A percentile compares a stretch with the other conserved stretches of the same genome.
phyloP scores from a whole-genome alignment of 2,888 invertebrate species.

The Latheticus oryzae region DNA sequence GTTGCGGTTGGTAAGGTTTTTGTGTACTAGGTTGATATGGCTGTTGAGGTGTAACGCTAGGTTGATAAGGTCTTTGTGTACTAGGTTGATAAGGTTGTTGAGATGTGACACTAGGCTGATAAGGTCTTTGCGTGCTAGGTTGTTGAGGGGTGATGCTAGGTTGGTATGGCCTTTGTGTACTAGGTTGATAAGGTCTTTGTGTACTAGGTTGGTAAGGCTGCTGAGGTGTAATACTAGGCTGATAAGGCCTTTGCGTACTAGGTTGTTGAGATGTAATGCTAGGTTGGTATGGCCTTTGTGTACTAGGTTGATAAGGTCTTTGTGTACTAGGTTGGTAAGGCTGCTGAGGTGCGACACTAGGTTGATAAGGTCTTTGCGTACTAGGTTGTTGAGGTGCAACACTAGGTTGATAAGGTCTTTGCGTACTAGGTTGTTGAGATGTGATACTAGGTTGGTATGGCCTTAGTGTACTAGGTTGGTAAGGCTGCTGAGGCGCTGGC shows the following conservation, averaged over 20 bases:
- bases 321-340: constrained; percentile 35
- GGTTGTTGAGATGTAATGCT: constrained; percentile 18
- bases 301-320: constrained; percentile 38
- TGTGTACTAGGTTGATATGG: constrained; percentile 43
- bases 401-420: constrained; percentile 43
- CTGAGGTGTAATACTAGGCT: constrained; percentile 40
- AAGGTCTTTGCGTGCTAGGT: constrained; percentile 40
- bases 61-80: constrained; percentile 24
- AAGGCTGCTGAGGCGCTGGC: constrained; percentile 53
- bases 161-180: constrained; percentile 37
- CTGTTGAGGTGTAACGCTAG: constrained; percentile 38
- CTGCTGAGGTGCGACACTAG: constrained; percentile 19
- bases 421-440: no score
- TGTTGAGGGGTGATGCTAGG: constrained; percentile 21
- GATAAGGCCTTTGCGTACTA: constrained; percentile 41
- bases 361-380: constrained; percentile 19
- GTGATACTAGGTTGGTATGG: constrained; percentile 30
- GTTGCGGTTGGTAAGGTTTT: constrained; percentile 41
- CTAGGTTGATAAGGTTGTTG: constrained; percentile 43
- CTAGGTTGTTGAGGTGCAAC: constrained; percentile 42
- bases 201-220: constrained; percentile 25
- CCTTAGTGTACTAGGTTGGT: no score
- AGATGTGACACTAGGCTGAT: constrained; percentile 35
- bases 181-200: constrained; percentile 43
- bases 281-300: constrained; percentile 43